These are phyloP conservation scores for Istiophorus platypterus DNA, from an alignment of 2,113 vertebrate genomes.

Conservation along the genomic window DNA sequence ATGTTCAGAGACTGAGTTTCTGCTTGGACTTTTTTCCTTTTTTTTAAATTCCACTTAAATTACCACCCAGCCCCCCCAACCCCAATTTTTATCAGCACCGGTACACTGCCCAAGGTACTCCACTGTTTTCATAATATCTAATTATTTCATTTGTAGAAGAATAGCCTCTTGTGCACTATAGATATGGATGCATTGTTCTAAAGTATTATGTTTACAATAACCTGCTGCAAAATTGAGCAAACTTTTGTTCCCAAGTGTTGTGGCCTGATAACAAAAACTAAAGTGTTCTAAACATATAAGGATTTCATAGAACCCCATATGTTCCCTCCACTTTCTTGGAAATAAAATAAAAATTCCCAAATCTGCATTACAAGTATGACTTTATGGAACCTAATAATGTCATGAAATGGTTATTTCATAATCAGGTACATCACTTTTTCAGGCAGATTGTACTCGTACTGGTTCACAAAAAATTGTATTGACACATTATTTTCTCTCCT, in stretches of 20 bases:
- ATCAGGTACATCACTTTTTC: background rate
- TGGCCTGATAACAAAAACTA: background rate
- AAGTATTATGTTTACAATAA: background rate
- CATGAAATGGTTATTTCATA: background rate
- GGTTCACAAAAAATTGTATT: background rate
- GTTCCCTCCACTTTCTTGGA: background rate
- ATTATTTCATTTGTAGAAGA: conserved; percentile 29
- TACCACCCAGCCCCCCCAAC: conserved; percentile 9
- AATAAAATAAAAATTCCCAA: background rate
- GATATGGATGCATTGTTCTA: conserved; percentile 2
- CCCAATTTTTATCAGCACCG: conserved; percentile 7
- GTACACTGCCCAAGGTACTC: conserved; percentile 9
- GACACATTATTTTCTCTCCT: background rate
- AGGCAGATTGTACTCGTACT: background rate
- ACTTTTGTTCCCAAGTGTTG: background rate
- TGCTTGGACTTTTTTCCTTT: conserved; percentile 29
- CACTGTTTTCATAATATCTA: conserved; percentile 25
- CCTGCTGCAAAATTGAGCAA: background rate
- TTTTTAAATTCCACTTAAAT: conserved; percentile 32
- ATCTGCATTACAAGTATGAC: background rate
- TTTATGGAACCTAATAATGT: background rate
- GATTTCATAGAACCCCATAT: background rate
- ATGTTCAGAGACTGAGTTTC: conserved; percentile 16
- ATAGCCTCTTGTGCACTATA: background rate
- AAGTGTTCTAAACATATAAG: background rate